Evolutionary conservation across 2,797 vertebrate genomes (phyloP).

Genomic region (Sebastiscus albofasciatus): DNA sequence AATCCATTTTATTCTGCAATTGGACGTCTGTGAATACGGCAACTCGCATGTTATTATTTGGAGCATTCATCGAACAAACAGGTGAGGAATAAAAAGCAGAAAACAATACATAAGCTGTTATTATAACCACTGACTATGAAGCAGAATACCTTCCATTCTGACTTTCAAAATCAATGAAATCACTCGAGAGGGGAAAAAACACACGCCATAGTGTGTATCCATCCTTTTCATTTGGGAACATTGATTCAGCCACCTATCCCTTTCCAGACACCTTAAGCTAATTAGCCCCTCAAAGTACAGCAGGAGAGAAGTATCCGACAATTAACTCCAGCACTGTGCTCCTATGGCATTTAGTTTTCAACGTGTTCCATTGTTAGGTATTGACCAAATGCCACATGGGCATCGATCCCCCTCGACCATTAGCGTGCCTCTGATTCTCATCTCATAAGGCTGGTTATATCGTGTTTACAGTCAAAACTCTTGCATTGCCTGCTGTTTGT

Average conservation of each 20-base stretch:
- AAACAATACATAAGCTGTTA: slow-evolving; percentile 34
- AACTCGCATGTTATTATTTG: slow-evolving; percentile 2
- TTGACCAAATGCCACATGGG: slow-evolving; percentile 72
- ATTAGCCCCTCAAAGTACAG: slow-evolving; percentile 72
- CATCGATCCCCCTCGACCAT: slow-evolving; percentile 63
- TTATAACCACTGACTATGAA: slow-evolving; percentile 12
- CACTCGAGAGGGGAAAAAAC: slow-evolving; percentile 1
- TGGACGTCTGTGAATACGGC: slow-evolving; percentile 1
- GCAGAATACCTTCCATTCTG: slow-evolving; percentile 26
- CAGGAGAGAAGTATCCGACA: slow-evolving; percentile 67
- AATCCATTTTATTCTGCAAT: slow-evolving; percentile 18
- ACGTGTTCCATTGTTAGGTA: slow-evolving; percentile 69
- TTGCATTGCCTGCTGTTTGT: slow-evolving; percentile 21
- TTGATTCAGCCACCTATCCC: slow-evolving; percentile 60
- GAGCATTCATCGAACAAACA: slow-evolving; percentile 8
- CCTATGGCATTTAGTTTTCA: slow-evolving; percentile 76
- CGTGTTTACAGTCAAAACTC: slow-evolving; percentile 43
- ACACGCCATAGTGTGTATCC: slow-evolving; percentile 24
- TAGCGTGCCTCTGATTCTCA: slow-evolving; percentile 61
- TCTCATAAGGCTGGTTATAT: slow-evolving; percentile 53
- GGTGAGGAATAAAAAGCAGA: slow-evolving; percentile 31
- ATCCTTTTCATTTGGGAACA: slow-evolving; percentile 44
- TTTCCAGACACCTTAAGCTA: slow-evolving; percentile 62
- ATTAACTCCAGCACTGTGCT: slow-evolving; percentile 69
- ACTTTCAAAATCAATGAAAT: slow-evolving; percentile 56